These are phyloP conservation scores for Alouatta palliata DNA, from an alignment of 2,113 vertebrate genomes.

Conservation along the genomic window DNA sequence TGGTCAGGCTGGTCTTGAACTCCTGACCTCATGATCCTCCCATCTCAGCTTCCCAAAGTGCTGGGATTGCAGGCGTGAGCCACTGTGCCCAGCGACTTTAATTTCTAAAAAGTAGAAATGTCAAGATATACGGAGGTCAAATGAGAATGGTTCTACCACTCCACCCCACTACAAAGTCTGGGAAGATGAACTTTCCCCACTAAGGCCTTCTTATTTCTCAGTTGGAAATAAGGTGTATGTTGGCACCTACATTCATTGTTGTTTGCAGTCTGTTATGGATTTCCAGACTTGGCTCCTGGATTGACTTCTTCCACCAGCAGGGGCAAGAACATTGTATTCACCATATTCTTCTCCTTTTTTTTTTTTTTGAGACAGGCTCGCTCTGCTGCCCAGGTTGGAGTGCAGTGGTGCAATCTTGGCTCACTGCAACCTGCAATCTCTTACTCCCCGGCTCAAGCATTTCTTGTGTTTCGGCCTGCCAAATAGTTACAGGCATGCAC, in stretches of 20 bases:
- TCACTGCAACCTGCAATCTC: too few species aligned
- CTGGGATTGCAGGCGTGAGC: too few species aligned
- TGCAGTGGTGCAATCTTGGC: too few species aligned
- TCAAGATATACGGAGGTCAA: background rate
- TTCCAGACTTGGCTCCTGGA: background rate
- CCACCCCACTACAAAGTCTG: background rate
- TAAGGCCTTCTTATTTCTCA: background rate
- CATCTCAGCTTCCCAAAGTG: too few species aligned
- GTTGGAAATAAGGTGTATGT: background rate
- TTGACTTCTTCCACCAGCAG: background rate
- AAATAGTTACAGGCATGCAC: too few species aligned
- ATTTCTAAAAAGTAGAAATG: background rate
- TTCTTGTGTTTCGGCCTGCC: too few species aligned
- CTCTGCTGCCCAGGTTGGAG: too few species aligned
- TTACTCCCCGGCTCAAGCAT: too few species aligned
- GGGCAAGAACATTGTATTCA: background rate
- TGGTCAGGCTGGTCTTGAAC: too few species aligned
- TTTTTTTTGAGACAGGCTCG: too few species aligned
- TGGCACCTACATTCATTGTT: background rate
- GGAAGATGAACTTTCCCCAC: background rate
- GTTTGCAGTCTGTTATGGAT: too few species aligned
- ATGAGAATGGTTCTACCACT: background rate
- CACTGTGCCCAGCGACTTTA: background rate
- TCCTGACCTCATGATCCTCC: too few species aligned
- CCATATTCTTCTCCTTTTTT: background rate